Percentiles rank a stretch among this genome's conserved stretches.
These are phyloP conservation scores for Chromobotia macracanthus DNA, from an alignment of 2,797 vertebrate species.

Conservation along the genomic window DNA sequence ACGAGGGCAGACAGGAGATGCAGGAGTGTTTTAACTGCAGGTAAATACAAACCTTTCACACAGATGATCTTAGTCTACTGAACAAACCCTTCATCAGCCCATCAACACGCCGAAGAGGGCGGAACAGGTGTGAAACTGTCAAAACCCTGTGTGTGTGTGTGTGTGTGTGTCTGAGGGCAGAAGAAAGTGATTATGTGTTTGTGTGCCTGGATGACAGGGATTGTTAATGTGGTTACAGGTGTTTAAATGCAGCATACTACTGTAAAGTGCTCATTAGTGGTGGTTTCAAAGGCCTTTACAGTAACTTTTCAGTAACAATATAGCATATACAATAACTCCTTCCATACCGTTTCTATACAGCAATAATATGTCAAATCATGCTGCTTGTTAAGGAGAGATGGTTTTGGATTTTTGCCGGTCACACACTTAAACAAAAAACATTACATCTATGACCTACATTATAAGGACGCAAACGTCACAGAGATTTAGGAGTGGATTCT, in stretches of 20 bases:
- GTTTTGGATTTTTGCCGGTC: too few relatives aligned
- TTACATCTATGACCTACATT: too few relatives aligned
- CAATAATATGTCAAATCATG: too few relatives aligned
- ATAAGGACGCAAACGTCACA: too few relatives aligned
- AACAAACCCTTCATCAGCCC: conserved; percentile 30
- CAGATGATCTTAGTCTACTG: not conserved
- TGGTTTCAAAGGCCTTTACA: too few relatives aligned
- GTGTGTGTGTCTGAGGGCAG: too few relatives aligned
- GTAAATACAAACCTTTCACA: conserved; percentile 31
- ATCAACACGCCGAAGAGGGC: not conserved
- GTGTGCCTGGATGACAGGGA: conserved; percentile 15
- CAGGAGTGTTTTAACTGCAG: conserved; percentile 18
- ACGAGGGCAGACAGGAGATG: not conserved
- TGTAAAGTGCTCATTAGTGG: not conserved
- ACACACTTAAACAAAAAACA: too few relatives aligned
- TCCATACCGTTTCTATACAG: too few relatives aligned
- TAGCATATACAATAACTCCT: too few relatives aligned
- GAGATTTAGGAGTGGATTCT: too few relatives aligned
- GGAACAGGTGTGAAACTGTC: conserved; percentile 1
- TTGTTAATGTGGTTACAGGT: not conserved
- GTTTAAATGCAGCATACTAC: not conserved
- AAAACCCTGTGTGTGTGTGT: conserved; percentile 7
- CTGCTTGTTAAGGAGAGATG: too few relatives aligned
- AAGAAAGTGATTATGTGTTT: not conserved
- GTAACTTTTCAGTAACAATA: too few relatives aligned